A percentile compares a stretch with the other conserved stretches of the same genome.
Conservation (phyloP, 1,140 invertebrate species). For the Trypoxylus dichotomus region DNA sequence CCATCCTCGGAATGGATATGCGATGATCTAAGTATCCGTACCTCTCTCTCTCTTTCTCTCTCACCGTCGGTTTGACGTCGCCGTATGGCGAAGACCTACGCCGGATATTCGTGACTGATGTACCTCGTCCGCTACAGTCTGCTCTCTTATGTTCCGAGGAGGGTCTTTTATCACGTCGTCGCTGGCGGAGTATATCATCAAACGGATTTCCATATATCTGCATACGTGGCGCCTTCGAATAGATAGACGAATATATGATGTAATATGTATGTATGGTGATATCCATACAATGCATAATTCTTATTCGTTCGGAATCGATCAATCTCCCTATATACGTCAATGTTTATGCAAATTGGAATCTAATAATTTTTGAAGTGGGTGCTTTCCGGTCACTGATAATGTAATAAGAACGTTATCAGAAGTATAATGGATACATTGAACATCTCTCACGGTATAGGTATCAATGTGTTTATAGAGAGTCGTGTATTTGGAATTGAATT, state of each 20-base stretch:
- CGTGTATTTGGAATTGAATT: too few species aligned
- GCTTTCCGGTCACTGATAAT: not conserved
- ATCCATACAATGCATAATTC: not conserved
- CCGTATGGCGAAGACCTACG: not conserved
- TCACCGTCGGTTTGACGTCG: not conserved
- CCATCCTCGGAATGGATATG: not conserved
- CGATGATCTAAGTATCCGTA: conserved; percentile 2
- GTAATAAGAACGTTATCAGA: not conserved
- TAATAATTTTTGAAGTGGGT: not conserved
- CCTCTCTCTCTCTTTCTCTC: too few species aligned
- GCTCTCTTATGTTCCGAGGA: not conserved
- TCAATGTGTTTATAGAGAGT: too few species aligned
- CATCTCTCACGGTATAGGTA: too few species aligned
- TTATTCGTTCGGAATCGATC: not conserved
- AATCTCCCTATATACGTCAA: not conserved
- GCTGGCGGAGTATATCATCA: not conserved
- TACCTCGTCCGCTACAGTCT: conserved; percentile 4
- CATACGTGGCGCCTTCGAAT: not conserved
- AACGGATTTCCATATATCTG: conserved; percentile 17
- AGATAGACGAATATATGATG: not conserved
- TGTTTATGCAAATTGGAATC: not conserved
- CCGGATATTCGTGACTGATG: conserved; percentile 22
- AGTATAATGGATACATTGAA: too few species aligned
- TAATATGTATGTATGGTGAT: not conserved
- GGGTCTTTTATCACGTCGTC: not conserved